Conservation (phyloP, 2,113 vertebrate species). For the Sciurus niger region DNA sequence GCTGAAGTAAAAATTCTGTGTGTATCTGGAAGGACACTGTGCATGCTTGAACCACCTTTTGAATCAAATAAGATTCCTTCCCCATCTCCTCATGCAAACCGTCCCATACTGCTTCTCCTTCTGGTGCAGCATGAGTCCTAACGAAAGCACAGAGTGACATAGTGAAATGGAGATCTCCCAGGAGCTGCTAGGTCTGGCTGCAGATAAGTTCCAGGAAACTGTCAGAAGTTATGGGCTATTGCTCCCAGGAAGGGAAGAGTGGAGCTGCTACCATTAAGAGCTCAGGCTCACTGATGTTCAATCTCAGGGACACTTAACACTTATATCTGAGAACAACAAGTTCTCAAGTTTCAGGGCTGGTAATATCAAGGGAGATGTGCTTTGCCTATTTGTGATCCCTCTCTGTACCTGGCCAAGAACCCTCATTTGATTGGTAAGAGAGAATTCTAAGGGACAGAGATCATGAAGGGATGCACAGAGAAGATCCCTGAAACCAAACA, state of each 20-base stretch:
- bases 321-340: neutral
- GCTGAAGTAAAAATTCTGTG: too few species aligned
- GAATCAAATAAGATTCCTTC: too few species aligned
- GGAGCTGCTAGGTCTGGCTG: neutral
- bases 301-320: neutral
- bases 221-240: neutral
- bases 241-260: neutral
- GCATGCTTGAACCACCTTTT: too few species aligned
- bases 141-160: neutral
- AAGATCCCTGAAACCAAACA: too few species aligned
- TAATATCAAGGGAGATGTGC: neutral
- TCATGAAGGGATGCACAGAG: too few species aligned
- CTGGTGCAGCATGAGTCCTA: neutral
- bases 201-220: too few species aligned
- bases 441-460: too few species aligned
- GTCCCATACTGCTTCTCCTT: neutral
- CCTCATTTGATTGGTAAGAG: neutral
- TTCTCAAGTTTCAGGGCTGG: too few species aligned
- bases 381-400: neutral
- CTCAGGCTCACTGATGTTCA: neutral
- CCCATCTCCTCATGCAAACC: too few species aligned
- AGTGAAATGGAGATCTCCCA: fast-evolving
- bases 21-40: too few species aligned
- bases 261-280: neutral
- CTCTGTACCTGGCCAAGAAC: neutral